These are phyloP conservation scores for Chloroclystis v-ata DNA, from an alignment of 2,888 invertebrate species.

Conservation along the genomic window DNA sequence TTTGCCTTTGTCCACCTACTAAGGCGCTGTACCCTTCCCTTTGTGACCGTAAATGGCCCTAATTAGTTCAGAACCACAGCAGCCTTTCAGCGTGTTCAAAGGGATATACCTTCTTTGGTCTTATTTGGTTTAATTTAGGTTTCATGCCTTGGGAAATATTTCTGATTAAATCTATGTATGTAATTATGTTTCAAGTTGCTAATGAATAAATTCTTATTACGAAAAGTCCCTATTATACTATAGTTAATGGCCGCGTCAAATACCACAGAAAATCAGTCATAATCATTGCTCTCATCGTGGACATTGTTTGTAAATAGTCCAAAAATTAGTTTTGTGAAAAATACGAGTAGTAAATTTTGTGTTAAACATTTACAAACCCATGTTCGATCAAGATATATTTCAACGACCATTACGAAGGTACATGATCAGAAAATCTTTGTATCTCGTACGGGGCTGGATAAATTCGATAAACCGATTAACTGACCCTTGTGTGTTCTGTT, in stretches of 20 bases:
- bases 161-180: no score
- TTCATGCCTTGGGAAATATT: not conserved
- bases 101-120: conserved; percentile 30
- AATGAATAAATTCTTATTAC: no score
- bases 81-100: conserved; percentile 42
- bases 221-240: not conserved
- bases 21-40: conserved; percentile 17
- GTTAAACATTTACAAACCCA: no score
- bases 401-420: no score
- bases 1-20: conserved; percentile 14
- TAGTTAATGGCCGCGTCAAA: no score
- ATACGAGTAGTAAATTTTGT: no score
- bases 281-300: no score
- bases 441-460: conserved; percentile 11
- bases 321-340: no score
- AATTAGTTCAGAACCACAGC: conserved; percentile 47
- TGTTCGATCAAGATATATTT: no score
- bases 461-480: conserved; percentile 31
- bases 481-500: conserved; percentile 29
- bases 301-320: no score
- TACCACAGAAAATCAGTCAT: no score
- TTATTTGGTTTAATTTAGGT: conserved; percentile 20
- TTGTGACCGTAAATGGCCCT: conserved; percentile 43
- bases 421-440: conserved; percentile 19
- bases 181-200: no score